Evolutionary conservation across 2,797 vertebrate species (phyloP).

Genomic region (Gymnoscopelus microlampas): DNA sequence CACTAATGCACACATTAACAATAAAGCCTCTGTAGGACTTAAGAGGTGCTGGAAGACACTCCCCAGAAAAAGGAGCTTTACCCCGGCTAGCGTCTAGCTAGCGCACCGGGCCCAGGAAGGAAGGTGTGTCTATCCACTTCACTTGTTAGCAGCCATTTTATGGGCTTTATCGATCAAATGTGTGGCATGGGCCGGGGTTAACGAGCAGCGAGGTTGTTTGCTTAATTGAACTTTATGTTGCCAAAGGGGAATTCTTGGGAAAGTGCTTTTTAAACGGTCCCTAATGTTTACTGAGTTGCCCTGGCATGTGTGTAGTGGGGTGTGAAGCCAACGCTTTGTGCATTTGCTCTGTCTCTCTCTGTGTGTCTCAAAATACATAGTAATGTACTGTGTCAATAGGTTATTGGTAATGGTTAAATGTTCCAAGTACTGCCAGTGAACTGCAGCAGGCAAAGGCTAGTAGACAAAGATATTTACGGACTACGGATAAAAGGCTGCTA

Average conservation of each 20-base stretch:
- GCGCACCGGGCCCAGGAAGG: background rate
- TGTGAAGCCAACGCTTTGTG: slow-evolving; percentile 27
- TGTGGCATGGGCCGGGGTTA: slow-evolving; percentile 51
- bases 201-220: slow-evolving; percentile 55
- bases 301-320: slow-evolving; percentile 16
- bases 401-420: background rate
- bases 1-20: slow-evolving; percentile 73
- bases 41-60: slow-evolving; percentile 37
- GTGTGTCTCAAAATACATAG: background rate
- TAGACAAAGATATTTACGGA: background rate
- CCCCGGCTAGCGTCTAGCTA: background rate
- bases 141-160: slow-evolving; percentile 48
- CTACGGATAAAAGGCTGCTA: background rate
- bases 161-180: slow-evolving; percentile 52
- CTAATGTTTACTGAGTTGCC: slow-evolving; percentile 45
- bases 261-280: slow-evolving; percentile 61
- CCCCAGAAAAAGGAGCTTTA: slow-evolving; percentile 5
- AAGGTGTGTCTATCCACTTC: slow-evolving; percentile 22
- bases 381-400: slow-evolving; percentile 21
- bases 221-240: slow-evolving; percentile 66
- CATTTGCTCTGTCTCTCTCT: slow-evolving; percentile 3
- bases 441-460: background rate
- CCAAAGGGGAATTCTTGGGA: slow-evolving; percentile 50
- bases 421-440: background rate
- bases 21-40: slow-evolving; percentile 57